Conservation (phyloP, 2,113 vertebrate species). For the Astur gentilis region DNA sequence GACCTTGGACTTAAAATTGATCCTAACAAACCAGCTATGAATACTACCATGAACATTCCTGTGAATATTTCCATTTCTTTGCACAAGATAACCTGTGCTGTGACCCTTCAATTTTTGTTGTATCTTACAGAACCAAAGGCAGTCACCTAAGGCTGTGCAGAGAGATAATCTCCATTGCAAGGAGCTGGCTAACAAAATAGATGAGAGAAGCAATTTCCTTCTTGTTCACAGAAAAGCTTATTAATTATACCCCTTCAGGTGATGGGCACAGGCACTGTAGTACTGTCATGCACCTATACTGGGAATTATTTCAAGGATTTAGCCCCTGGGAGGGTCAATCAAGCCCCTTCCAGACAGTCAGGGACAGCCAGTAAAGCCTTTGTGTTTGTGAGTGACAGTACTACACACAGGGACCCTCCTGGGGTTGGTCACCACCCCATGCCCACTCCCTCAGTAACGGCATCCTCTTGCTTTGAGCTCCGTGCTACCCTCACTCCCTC, state of each 20-base stretch:
- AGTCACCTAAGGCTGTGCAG: background rate
- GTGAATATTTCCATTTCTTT: background rate
- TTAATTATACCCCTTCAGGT: background rate
- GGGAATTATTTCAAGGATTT: background rate
- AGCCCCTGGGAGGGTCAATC: accelerated
- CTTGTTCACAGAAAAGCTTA: background rate
- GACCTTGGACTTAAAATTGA: background rate
- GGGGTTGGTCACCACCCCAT: background rate
- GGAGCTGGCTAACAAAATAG: background rate
- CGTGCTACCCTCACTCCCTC: background rate
- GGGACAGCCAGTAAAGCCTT: background rate
- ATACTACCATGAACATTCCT: background rate
- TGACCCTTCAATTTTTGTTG: background rate
- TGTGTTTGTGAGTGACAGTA: background rate
- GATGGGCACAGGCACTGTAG: background rate
- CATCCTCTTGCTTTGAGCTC: background rate
- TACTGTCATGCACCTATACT: background rate
- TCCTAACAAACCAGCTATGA: background rate
- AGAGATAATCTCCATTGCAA: background rate
- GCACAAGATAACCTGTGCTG: background rate
- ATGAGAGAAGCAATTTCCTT: background rate
- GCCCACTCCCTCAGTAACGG: background rate
- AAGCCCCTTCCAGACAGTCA: background rate
- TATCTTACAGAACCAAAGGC: background rate
- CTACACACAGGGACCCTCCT: background rate